Conservation (phyloP, 2,113 vertebrate species). For the Rynchops niger region DNA sequence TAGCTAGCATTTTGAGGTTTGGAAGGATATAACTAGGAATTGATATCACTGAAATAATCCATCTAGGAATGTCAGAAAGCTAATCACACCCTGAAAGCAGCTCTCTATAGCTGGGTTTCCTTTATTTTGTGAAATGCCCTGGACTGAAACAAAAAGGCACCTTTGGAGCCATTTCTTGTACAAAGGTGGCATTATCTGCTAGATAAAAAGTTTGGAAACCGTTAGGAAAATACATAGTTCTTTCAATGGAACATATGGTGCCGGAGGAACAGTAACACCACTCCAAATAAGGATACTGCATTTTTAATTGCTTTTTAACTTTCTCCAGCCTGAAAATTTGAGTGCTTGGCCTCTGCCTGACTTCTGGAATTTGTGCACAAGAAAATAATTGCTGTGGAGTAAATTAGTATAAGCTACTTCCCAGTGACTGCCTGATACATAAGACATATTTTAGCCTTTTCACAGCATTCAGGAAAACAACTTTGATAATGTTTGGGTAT, state of each 20-base stretch:
- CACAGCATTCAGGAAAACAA: background rate
- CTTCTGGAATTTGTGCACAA: background rate
- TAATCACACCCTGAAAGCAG: background rate
- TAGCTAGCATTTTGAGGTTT: background rate
- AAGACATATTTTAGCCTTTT: background rate
- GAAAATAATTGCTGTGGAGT: background rate
- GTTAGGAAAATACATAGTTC: background rate
- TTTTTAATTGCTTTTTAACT: background rate
- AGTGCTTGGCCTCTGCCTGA: background rate
- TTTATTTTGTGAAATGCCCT: background rate
- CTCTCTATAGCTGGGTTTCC: background rate
- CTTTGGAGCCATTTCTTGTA: background rate
- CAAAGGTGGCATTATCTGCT: conserved; percentile 59
- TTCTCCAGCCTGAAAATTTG: background rate
- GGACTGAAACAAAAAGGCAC: background rate
- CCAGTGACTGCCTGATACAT: background rate
- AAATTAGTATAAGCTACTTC: background rate
- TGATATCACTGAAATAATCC: background rate
- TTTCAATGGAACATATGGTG: background rate
- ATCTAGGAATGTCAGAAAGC: background rate
- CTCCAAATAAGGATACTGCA: background rate
- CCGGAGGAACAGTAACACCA: background rate
- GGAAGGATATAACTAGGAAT: background rate
- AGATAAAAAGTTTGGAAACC: background rate
- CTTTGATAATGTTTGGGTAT: background rate